These are phyloP conservation scores for Pomacea maculata DNA, from an alignment of 1,140 invertebrate genomes.

Conservation along the genomic window DNA sequence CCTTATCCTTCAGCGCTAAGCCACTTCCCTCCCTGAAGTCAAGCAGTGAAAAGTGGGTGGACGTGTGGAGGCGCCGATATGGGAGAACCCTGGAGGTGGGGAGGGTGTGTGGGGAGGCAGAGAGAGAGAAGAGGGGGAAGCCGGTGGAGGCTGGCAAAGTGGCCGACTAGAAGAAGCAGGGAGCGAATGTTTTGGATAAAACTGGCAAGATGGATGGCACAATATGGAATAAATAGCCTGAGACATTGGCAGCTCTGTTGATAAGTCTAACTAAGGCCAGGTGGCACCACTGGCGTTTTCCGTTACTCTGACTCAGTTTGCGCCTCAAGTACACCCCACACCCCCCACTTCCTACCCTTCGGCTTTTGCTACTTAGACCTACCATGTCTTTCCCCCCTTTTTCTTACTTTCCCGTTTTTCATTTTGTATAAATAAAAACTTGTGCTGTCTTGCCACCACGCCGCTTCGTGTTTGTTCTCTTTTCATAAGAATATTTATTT, in stretches of 20 bases:
- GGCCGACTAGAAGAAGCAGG: background rate
- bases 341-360: too few relatives aligned
- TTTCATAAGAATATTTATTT: background rate
- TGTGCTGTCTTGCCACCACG: too few relatives aligned
- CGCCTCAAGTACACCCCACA: background rate
- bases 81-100: background rate
- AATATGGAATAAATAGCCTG: constrained; percentile 19
- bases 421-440: too few relatives aligned
- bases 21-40: too few relatives aligned
- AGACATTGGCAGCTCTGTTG: constrained; percentile 11
- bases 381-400: too few relatives aligned
- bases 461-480: background rate
- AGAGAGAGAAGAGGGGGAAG: background rate
- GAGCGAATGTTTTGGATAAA: constrained; percentile 8
- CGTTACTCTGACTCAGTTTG: background rate
- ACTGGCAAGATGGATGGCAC: constrained; percentile 19
- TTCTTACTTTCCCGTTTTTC: too few relatives aligned
- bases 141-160: background rate
- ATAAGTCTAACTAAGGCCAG: constrained; percentile 13
- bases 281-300: background rate
- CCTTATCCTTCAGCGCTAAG: too few relatives aligned
- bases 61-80: too few relatives aligned
- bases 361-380: too few relatives aligned
- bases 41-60: too few relatives aligned
- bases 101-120: background rate